Percentiles rank a stretch among this genome's conserved stretches.
These are phyloP conservation scores for Drosophila kepulauana DNA, from an alignment of 1,140 invertebrate species.

Conservation along the genomic window DNA sequence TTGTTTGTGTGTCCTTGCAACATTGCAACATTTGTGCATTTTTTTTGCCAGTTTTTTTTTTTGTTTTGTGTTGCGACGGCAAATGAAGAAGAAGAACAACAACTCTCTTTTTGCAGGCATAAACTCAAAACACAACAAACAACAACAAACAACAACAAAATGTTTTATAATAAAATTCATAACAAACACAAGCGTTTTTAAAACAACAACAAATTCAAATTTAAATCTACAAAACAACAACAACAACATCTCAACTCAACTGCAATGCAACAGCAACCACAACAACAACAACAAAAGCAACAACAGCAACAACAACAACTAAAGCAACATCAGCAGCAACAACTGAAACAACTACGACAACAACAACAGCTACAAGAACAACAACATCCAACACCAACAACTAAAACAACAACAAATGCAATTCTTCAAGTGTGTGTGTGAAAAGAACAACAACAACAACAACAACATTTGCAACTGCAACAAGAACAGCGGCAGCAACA, in stretches of 20 bases:
- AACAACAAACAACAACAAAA: conserved; percentile 47
- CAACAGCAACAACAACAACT: conserved; percentile 22
- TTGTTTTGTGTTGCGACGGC: conserved; percentile 37
- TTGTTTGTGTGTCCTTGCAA: conserved; percentile 14
- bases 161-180: conserved; percentile 56
- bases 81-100: conserved; percentile 15
- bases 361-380: conserved; percentile 38
- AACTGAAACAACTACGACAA: conserved; percentile 34
- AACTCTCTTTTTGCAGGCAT: conserved; percentile 55
- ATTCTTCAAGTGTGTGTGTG: conserved; percentile 67
- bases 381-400: conserved; percentile 39
- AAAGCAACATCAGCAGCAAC: conserved; percentile 52
- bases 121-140: conserved; percentile 71
- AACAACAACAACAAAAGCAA: conserved; percentile 41
- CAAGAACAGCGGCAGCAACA: conserved; percentile 40
- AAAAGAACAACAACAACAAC: conserved; percentile 54
- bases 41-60: conserved; percentile 13
- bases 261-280: conserved; percentile 39
- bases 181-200: conserved; percentile 72
- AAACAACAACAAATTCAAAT: conserved; percentile 43
- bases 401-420: conserved; percentile 47
- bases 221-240: conserved; percentile 38
- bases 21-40: conserved; percentile 12
- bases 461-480: conserved; percentile 25
- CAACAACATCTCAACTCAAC: conserved; percentile 19